phyloP scores from a whole-genome alignment of 2,797 vertebrate species.

The Sphenopsis melanotis region DNA sequence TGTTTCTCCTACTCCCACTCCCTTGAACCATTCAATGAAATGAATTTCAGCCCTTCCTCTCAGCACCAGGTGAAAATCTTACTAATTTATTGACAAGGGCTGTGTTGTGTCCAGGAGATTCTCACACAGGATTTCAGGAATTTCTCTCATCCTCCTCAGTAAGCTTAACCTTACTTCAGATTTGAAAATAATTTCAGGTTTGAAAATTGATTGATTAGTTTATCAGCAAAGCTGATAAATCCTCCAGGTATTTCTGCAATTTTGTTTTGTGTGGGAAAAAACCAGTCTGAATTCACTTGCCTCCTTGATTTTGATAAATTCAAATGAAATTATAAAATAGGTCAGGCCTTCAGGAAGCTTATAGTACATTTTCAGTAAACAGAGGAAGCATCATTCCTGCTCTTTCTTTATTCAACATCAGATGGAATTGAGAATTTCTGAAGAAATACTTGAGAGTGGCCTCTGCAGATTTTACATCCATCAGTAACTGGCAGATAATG shows the following conservation, averaged over 20 bases:
- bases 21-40: not conserved
- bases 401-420: not conserved
- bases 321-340: not conserved
- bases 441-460: not conserved
- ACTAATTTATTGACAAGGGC: not conserved
- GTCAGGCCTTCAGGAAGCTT: not conserved
- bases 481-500: not conserved
- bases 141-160: not conserved
- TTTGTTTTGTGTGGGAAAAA: not conserved
- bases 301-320: not conserved
- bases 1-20: not conserved
- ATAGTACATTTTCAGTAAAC: not conserved
- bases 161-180: not conserved
- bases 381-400: not conserved
- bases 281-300: not conserved
- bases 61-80: not conserved
- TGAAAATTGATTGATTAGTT: not conserved
- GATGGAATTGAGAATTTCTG: not conserved
- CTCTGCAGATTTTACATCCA: not conserved
- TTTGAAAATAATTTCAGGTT: too few relatives aligned
- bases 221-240: not conserved
- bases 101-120: not conserved
- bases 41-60: not conserved
- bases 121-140: rapidly evolving
- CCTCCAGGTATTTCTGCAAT: not conserved